A percentile compares a stretch with the other conserved stretches of the same genome.
Conservation (phyloP, 2,113 vertebrate species). For the Astatotilapia flaviijosephi region DNA sequence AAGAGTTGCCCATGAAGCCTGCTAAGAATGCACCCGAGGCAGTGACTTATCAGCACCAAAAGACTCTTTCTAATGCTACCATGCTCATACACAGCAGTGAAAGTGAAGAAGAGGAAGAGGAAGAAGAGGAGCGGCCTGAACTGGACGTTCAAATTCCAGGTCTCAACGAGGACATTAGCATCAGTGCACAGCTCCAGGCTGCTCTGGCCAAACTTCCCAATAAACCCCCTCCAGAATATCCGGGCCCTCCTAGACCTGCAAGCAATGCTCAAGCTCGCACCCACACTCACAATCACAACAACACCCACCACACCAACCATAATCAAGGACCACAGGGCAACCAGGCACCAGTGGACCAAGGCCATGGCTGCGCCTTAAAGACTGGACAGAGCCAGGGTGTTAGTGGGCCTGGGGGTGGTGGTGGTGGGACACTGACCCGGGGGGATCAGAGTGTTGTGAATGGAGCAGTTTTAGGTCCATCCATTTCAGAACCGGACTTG, state of each 20-base stretch:
- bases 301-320: slow-evolving; percentile 68
- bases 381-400: slow-evolving; percentile 67
- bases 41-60: slow-evolving; percentile 83
- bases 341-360: slow-evolving; percentile 71
- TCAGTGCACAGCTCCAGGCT: slow-evolving; percentile 88
- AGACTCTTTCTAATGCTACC: slow-evolving; percentile 88
- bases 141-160: slow-evolving; percentile 75
- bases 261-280: slow-evolving; percentile 76
- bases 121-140: slow-evolving; percentile 71
- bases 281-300: slow-evolving; percentile 49
- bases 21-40: slow-evolving; percentile 66
- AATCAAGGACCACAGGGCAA: slow-evolving; percentile 53
- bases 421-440: slow-evolving; percentile 72
- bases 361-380: slow-evolving; percentile 21
- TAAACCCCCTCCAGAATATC: slow-evolving; percentile 94
- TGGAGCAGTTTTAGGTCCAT: slow-evolving; percentile 85
- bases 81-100: slow-evolving; percentile 98
- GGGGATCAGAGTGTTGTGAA: slow-evolving; percentile 80
- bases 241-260: slow-evolving; percentile 80
- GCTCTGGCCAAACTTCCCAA: slow-evolving; percentile 92
- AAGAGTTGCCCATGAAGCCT: slow-evolving; percentile 49
- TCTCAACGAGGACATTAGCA: slow-evolving; percentile 85
- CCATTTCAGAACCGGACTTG: slow-evolving; percentile 93
- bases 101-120: slow-evolving; percentile 80
- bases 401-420: background rate